Percentiles rank a stretch among this genome's conserved stretches.
Conservation (phyloP, 2,113 vertebrate genomes). For the Acrocephalus arundinaceus region DNA sequence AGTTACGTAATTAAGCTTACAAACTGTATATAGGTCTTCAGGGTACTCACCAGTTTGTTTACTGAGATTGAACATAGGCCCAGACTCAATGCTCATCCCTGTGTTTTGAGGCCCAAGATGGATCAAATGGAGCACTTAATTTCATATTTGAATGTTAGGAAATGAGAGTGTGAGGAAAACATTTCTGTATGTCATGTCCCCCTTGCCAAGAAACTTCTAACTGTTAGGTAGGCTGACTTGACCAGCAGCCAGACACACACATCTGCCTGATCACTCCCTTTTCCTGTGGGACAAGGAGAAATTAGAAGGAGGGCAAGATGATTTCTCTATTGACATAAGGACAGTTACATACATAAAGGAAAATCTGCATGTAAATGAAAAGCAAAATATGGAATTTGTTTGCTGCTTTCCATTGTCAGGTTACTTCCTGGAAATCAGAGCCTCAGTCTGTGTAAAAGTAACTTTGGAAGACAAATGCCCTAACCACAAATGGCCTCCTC, state of each 20-base stretch:
- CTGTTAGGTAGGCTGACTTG: not conserved
- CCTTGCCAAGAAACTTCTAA: not conserved
- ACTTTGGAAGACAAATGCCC: not conserved
- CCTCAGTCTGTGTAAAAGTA: not conserved
- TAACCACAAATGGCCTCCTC: not conserved
- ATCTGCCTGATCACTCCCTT: not conserved
- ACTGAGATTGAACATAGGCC: not conserved
- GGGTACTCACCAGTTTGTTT: not conserved
- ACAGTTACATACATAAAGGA: not conserved
- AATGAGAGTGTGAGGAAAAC: not conserved
- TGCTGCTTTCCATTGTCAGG: not conserved
- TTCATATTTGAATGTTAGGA: not conserved
- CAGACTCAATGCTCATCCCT: not conserved
- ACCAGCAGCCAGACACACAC: not conserved
- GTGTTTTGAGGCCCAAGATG: not conserved
- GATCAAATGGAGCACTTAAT: not conserved
- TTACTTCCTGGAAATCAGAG: not conserved
- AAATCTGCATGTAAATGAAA: not conserved
- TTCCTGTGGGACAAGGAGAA: not conserved
- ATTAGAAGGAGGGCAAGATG: not conserved
- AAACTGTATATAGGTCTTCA: not conserved
- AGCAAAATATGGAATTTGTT: not conserved
- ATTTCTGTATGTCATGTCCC: not conserved
- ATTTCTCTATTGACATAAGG: not conserved
- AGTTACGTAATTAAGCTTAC: not conserved